Conservation (phyloP, 2,888 invertebrate species). For the Tipula vernalis region DNA sequence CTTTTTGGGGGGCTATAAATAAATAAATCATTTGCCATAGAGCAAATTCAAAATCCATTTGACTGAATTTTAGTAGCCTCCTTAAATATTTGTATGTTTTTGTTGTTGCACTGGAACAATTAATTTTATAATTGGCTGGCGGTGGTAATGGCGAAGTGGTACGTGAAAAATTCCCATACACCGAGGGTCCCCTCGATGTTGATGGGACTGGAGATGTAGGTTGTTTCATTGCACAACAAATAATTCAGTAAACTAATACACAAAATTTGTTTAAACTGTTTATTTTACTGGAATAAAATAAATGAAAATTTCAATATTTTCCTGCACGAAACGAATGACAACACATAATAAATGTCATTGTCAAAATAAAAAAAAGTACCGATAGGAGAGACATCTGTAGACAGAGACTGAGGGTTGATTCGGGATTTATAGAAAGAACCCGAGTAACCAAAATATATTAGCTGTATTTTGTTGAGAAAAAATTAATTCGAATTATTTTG, state of each 20-base stretch:
- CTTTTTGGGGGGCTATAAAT: slow-evolving; percentile 89
- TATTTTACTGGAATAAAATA: not conserved
- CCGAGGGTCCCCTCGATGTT: slow-evolving; percentile 31
- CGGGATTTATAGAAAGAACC: not conserved
- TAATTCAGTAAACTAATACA: not conserved
- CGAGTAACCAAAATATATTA: too few species aligned
- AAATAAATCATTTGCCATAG: slow-evolving; percentile 98
- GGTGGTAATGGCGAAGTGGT: slow-evolving; percentile 54
- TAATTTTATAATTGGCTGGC: slow-evolving; percentile 53
- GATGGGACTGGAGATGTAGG: slow-evolving; percentile 48
- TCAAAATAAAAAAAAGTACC: not conserved
- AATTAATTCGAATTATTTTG: too few species aligned
- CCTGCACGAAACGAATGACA: not conserved
- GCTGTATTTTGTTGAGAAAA: too few species aligned
- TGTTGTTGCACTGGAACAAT: slow-evolving; percentile 71
- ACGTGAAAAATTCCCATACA: slow-evolving; percentile 36
- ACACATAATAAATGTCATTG: not conserved
- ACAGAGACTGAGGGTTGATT: not conserved
- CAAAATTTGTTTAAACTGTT: not conserved
- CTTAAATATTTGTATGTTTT: slow-evolving; percentile 81
- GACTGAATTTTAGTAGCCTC: slow-evolving; percentile 76
- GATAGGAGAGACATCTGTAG: not conserved
- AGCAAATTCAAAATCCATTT: slow-evolving; percentile 99
- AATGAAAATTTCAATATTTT: not conserved
- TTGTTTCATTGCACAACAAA: slow-evolving; percentile 40